phyloP scores from a whole-genome alignment of 2,113 vertebrate genomes.

The Muscicapa adusta region DNA sequence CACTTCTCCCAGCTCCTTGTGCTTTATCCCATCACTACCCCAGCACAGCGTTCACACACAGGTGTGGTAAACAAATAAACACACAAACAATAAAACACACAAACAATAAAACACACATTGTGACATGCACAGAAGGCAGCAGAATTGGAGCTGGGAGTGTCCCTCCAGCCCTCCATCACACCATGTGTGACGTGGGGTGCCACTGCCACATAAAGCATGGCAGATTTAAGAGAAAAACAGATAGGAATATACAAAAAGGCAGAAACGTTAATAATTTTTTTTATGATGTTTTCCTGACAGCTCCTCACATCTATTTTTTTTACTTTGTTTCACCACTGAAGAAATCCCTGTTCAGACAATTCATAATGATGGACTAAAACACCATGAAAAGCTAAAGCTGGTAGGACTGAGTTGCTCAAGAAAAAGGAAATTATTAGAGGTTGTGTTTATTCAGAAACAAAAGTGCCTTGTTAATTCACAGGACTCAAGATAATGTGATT shows the following conservation, averaged over 20 bases:
- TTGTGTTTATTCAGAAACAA: constrained; percentile 28
- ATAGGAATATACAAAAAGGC: background rate
- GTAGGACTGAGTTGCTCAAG: constrained; percentile 6
- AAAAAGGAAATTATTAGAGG: constrained; percentile 5
- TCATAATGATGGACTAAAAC: background rate
- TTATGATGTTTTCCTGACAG: background rate
- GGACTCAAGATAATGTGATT: background rate
- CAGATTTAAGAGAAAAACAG: background rate
- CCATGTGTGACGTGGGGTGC: rapidly evolving
- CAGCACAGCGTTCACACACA: rapidly evolving
- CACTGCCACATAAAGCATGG: rapidly evolving
- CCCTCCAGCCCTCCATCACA: background rate
- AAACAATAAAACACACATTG: background rate
- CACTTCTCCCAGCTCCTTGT: background rate
- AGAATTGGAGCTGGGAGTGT: background rate
- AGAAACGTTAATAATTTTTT: background rate
- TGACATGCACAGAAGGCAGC: background rate
- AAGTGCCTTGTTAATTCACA: constrained; percentile 12
- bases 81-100: background rate
- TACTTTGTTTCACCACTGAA: background rate
- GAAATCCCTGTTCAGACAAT: background rate
- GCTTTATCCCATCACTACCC: background rate
- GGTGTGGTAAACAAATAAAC: background rate
- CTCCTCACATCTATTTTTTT: background rate
- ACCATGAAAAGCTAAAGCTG: background rate